A percentile compares a stretch with the other conserved stretches of the same genome.
Conservation (phyloP, 2,888 invertebrate species). For the Phymatocera aterrima region DNA sequence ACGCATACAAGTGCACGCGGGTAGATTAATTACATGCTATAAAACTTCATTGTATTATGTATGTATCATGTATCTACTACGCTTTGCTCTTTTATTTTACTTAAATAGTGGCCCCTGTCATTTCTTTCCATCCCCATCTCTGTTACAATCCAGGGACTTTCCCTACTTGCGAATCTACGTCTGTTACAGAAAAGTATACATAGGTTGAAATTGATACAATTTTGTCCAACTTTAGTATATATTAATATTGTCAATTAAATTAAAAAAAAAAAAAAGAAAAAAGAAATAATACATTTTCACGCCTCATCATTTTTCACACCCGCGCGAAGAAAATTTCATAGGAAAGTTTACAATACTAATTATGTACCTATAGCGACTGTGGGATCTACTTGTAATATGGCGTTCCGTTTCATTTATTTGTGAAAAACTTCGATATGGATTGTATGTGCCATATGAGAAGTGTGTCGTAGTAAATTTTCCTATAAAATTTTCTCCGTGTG, state of each 20-base stretch:
- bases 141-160: slow-evolving; percentile 46
- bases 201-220: slow-evolving; percentile 61
- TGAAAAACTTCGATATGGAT: too few relatives aligned
- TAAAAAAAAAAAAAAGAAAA: slow-evolving; percentile 60
- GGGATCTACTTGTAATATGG: too few relatives aligned
- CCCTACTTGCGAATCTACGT: slow-evolving; percentile 66
- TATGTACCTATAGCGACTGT: too few relatives aligned
- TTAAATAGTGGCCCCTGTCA: slow-evolving; percentile 50
- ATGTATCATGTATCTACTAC: too few relatives aligned
- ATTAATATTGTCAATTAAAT: slow-evolving; percentile 71
- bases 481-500: too few relatives aligned
- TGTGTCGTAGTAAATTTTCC: too few relatives aligned
- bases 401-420: too few relatives aligned
- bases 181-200: slow-evolving; percentile 58
- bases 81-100: slow-evolving; percentile 52
- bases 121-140: slow-evolving; percentile 51
- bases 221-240: slow-evolving; percentile 64
- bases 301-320: slow-evolving; percentile 29
- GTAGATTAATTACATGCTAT: slow-evolving; percentile 57
- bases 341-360: too few relatives aligned
- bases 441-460: too few relatives aligned
- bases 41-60: slow-evolving; percentile 52
- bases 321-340: too few relatives aligned
- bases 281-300: slow-evolving; percentile 48
- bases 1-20: slow-evolving; percentile 58